A percentile compares a stretch with the other conserved stretches of the same genome.
Conservation (phyloP, 2,888 invertebrate species). For the Coremacera marginata region DNA sequence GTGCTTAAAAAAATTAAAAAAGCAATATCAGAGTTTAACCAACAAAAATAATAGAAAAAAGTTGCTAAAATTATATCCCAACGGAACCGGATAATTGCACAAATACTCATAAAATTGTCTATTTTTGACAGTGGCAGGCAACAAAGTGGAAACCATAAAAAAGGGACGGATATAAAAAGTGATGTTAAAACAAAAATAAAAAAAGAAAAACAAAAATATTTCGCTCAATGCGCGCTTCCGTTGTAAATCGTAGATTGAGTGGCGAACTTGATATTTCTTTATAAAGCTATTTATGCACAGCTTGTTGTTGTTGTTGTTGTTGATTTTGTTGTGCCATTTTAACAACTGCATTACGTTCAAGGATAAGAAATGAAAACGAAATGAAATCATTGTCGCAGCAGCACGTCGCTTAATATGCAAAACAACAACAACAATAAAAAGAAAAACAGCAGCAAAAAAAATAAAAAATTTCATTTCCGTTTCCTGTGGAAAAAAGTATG, state of each 20-base stretch:
- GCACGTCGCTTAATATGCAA: background rate
- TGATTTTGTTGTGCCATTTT: background rate
- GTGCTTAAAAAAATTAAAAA: too few species aligned
- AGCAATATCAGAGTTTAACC: too few species aligned
- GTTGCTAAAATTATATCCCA: background rate
- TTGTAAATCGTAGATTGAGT: background rate
- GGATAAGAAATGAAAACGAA: slow-evolving; percentile 6
- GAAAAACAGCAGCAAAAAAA: background rate
- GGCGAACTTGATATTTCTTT: background rate
- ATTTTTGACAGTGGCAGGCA: background rate
- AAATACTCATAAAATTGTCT: background rate
- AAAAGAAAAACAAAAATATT: background rate
- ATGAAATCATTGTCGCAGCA: slow-evolving; percentile 24
- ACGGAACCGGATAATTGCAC: background rate
- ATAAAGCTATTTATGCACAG: background rate
- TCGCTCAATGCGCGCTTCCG: background rate
- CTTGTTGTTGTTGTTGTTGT: background rate
- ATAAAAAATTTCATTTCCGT: slow-evolving; percentile 4
- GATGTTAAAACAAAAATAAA: background rate
- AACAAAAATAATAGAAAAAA: too few species aligned
- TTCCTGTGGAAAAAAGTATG: background rate
- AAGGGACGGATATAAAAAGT: background rate
- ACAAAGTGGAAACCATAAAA: background rate
- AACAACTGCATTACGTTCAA: slow-evolving; percentile 9
- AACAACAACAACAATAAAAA: background rate